A percentile compares a stretch with the other conserved stretches of the same genome.
These are phyloP conservation scores for Phaethon lepturus DNA, from an alignment of 2,113 vertebrate species.

Conservation along the genomic window DNA sequence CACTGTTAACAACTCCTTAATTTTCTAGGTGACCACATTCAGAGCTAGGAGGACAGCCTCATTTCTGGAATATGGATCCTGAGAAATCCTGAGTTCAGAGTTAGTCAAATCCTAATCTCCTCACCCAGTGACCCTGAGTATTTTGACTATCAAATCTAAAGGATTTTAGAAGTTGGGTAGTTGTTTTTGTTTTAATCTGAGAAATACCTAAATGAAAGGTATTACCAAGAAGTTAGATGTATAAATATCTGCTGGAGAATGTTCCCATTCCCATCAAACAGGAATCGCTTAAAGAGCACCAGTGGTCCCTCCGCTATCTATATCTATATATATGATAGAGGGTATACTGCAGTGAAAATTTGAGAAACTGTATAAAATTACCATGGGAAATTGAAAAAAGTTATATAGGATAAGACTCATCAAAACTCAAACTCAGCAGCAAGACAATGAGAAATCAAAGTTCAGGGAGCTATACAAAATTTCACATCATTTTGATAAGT, in stretches of 20 bases:
- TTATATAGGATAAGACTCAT: not conserved
- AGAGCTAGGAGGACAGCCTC: not conserved
- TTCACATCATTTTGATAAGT: conserved; percentile 3
- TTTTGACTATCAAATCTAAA: not conserved
- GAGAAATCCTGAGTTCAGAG: not conserved
- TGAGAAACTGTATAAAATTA: not conserved
- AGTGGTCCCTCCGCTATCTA: not conserved
- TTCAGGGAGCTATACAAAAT: not conserved
- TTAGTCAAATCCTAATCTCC: not conserved
- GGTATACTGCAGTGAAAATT: not conserved
- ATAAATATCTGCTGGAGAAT: not conserved
- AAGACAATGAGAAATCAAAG: not conserved
- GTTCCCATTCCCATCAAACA: not conserved
- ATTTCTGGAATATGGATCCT: not conserved
- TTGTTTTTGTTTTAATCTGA: not conserved
- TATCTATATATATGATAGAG: not conserved
- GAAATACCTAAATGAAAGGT: not conserved
- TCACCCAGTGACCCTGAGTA: not conserved
- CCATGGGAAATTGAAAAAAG: not conserved
- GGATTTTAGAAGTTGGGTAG: not conserved
- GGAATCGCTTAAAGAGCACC: not conserved
- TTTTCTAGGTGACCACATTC: not conserved
- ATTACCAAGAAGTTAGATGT: not conserved
- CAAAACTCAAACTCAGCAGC: not conserved
- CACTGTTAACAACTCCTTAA: not conserved